phyloP scores from a whole-genome alignment of 2,888 invertebrate species.

The Drosophila kuntzei region DNA sequence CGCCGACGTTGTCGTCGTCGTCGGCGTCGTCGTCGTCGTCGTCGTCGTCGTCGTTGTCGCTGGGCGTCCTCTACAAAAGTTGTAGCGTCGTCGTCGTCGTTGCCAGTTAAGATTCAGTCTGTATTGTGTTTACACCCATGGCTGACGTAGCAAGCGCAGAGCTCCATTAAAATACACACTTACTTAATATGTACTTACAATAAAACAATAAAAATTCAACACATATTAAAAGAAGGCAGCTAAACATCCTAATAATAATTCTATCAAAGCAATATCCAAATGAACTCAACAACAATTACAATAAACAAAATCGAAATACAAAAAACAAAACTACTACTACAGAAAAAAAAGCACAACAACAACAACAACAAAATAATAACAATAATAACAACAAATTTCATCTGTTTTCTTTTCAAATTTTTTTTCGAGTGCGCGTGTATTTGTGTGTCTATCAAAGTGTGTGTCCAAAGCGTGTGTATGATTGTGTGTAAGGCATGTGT shows the following conservation, averaged over 20 bases:
- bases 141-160: constrained; percentile 81
- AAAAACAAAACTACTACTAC: constrained; percentile 4
- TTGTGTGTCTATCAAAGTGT: constrained; percentile 23
- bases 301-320: neutral
- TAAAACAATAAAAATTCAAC: constrained; percentile 47
- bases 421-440: constrained; percentile 61
- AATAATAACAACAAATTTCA: constrained; percentile 25
- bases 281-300: constrained; percentile 4
- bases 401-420: constrained; percentile 49
- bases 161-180: constrained; percentile 51
- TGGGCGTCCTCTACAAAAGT: constrained; percentile 22
- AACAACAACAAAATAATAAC: constrained; percentile 18
- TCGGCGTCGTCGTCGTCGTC: constrained; percentile 27
- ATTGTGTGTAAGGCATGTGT: constrained; percentile 9
- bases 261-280: constrained; percentile 5
- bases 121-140: constrained; percentile 84
- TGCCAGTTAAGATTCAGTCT: constrained; percentile 79
- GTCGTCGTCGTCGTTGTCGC: constrained; percentile 27
- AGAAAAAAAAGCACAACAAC: constrained; percentile 23
- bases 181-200: constrained; percentile 55
- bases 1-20: constrained; percentile 25
- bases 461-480: constrained; percentile 7
- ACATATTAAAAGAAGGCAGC: constrained; percentile 2
- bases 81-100: constrained; percentile 41
- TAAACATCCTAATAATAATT: constrained; percentile 3